Base-by-base conservation (phyloP, 1,140 invertebrate genomes). In the Bombus superbus region DNA sequence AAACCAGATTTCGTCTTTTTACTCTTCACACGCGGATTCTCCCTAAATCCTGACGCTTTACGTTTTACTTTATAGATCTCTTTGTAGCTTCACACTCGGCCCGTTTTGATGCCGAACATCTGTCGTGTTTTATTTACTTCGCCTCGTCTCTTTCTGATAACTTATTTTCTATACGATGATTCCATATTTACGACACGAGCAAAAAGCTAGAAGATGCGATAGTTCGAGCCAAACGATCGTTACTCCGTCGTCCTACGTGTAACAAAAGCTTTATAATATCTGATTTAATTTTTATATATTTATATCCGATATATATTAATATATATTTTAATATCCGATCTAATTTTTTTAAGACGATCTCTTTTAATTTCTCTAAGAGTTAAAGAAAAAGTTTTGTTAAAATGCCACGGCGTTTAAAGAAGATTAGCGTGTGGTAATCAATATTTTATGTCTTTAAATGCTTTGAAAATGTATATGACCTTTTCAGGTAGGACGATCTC, bases 21-120 rank as follows among this genome's bases (percentile, higher is more conserved):
- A 59, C 28, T 42, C 57, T 64, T 77, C 57, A 1, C 57, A 1
- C 57, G 62, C 28, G 38, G 75, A 38, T 64, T 77, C 38, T 38
- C 35, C 28, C 75, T 59, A 62, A 62, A 76, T 59, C 53, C 74
- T 40, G 11, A 40, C 74, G 74, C 53, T 62, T 62, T 76, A 62
- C 74, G 74, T 40, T 40, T 57, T 62, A 76, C 53, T 62, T 76
- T 62, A 62, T 47, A 35, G 74, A 76, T 78, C 75, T 42, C 40
- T 32, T 77, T 77, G 75, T 42, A 64, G 28, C 75, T 32, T 64
- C 38, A 42, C 75, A 32, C 57, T 28, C 53, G 13, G 38, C 40
- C 13, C 28, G 32, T 35, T 77, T 62, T 64, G 8, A 62, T 59
- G n/a, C 75, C 38, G 6, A 32, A 32, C 75, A 64, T 64, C 75